Evolutionary conservation across 2,113 vertebrate genomes (phyloP), one percentile per base, ranked within the genome.

Genomic region (Xyrauchen texanus): DNA sequence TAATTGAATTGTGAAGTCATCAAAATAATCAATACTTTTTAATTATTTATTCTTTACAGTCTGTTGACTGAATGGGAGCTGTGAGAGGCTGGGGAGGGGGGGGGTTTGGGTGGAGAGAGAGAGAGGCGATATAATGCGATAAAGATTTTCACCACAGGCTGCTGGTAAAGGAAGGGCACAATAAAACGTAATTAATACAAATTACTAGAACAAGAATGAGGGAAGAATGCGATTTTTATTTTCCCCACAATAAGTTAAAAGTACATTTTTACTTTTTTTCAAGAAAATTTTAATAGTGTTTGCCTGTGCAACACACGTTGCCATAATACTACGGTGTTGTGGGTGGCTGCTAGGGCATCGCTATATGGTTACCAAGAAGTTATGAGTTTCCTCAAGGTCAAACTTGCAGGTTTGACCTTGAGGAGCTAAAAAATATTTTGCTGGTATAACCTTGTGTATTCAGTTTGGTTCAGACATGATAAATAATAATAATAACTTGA

Each of bases 1-100:
- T 99, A 98, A 99, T 98, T 99, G 97, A 99, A 98, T 99, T 97
- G 98, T 95, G 95, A 96, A 98, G 96, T 99, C 96, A 99, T 98
- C 96, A 98, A 97, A 99, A 98, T 99, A 98, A 99, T 99, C 97
- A 98, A 99, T 99, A 98, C 93, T 97, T 98, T 98, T 99, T 98
- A 98, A 99, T 99, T 99, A 99, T 99, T 99, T 98, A 99, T 99
- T 98, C 97, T 99, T 98, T 98, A 98, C 97, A 98, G 96, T 99
- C 97, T 97, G 96, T 97, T 97, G 96, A 95, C 95, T 96, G 96
- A 96, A 98, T 96, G 95, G 98, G 97, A 95, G 95, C 97, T 97
- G 95, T 89, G 92, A 96, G 95, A 73, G 42, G 42, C 53, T 16
- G 49, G 10, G 51, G 34, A n/a, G n/a, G n/a, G n/a, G n/a, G n/a